Base-by-base conservation (phyloP, 2,797 vertebrate species). In the Pangasius macronema region DNA sequence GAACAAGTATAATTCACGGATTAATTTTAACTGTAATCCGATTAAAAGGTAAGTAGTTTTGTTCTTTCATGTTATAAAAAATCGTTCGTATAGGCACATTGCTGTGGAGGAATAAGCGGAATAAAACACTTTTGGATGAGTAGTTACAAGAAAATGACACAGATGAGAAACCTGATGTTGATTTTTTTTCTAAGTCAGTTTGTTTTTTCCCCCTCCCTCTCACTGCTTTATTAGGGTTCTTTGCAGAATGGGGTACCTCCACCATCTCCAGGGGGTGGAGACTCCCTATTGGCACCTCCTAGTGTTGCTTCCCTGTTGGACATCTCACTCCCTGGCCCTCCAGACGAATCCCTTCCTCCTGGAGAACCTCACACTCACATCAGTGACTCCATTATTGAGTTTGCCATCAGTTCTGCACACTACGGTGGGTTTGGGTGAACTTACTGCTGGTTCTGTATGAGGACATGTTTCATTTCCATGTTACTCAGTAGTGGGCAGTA, bases 351-450 rank as follows among this genome's bases (percentile, higher is more conserved):
- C n/a, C 95, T 99, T 10, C 96, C 97, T 1, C 96, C 98, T 5
- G 98, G 97, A 79, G 98, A 97, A 81, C 93, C 97, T 33, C 96
- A 97, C 77, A 97, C 97, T 2, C 99, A 99, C 86, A 99, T 99
- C 94, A 99, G 99, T 0, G 99, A 99, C 94, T 99, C 98, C 65
- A 99, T 99, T 93, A 99, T 99, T 0, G 99, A 99, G 93, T 97
- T 99, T 0, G 99, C 98, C 89, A 99, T 99, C 94, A 99, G 98
- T 94, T 99, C 99, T 5, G 97, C 97, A 81, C 97, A 98, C 87
- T 99, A 97, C 13, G 96, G 98, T 98, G 90, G 6, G 73, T 22
- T 24, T 68, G 18, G 36, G 42, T 24, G 10, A 49, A 53, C 57
- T 2, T 53, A 5, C 55, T 80, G 13, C 22, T 65, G 22, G 63